A percentile compares a stretch with the other conserved stretches of the same genome.
These are phyloP conservation scores for Telenomus remus DNA, from an alignment of 1,140 invertebrate genomes.

Conservation along the genomic window DNA sequence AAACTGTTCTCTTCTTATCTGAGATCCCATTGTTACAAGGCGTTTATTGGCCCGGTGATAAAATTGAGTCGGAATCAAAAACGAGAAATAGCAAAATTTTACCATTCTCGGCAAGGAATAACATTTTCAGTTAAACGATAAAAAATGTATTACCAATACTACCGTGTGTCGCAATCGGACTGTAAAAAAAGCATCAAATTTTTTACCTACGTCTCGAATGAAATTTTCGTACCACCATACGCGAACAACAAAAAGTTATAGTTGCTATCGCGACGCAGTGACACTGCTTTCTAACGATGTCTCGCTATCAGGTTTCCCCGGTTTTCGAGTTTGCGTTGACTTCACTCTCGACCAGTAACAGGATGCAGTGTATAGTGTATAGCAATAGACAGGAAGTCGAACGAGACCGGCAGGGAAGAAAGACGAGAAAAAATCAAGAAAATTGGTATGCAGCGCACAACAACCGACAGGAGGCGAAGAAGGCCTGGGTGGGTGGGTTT, in stretches of 20 bases:
- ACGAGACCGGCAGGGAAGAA: constrained; percentile 48
- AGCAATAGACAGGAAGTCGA: constrained; percentile 64
- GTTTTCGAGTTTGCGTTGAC: constrained; percentile 52
- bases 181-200: too few species aligned
- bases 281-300: constrained; percentile 59
- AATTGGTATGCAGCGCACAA: constrained; percentile 76
- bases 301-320: constrained; percentile 57
- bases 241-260: constrained; percentile 29
- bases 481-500: constrained; percentile 62
- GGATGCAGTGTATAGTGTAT: constrained; percentile 57
- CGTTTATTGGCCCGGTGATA: constrained; percentile 39
- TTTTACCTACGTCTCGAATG: too few species aligned
- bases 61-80: background rate
- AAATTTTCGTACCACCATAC: too few species aligned
- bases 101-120: background rate
- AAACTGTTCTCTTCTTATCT: constrained; percentile 47
- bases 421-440: constrained; percentile 70
- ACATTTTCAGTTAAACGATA: background rate
- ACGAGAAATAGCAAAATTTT: background rate
- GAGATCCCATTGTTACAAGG: constrained; percentile 28
- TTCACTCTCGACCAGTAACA: constrained; percentile 57
- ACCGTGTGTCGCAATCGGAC: too few species aligned
- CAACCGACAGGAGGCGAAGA: constrained; percentile 68
- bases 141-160: background rate
- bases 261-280: constrained; percentile 38